A percentile compares a stretch with the other conserved stretches of the same genome.
These are phyloP conservation scores for Tragelaphus strepsiceros DNA, from an alignment of 2,113 vertebrate species.

Conservation along the genomic window DNA sequence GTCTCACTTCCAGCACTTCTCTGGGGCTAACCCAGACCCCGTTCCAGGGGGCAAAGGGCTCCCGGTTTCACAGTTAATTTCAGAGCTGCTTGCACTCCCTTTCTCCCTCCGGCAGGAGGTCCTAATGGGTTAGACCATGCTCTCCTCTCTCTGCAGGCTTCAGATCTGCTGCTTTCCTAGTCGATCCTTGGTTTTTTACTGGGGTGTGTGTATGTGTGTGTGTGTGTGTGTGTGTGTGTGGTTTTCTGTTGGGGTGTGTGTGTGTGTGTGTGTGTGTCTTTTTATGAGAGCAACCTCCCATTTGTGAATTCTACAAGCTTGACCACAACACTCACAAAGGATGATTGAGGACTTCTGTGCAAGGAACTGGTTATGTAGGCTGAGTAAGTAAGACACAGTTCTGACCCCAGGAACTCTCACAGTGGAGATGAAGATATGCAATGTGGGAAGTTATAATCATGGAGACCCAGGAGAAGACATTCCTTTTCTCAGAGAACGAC, in stretches of 20 bases:
- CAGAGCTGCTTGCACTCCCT: background rate
- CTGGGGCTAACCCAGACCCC: background rate
- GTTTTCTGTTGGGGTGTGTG: background rate
- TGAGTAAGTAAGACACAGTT: background rate
- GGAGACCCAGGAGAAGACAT: background rate
- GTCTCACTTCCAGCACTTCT: background rate
- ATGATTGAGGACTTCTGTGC: background rate
- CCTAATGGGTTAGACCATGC: background rate
- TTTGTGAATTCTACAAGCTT: background rate
- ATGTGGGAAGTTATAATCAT: background rate
- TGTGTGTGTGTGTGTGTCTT: background rate
- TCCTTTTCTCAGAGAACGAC: background rate
- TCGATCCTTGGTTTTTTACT: background rate
- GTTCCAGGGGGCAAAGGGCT: background rate
- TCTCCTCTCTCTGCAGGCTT: background rate
- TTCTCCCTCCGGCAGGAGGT: background rate
- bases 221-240: background rate
- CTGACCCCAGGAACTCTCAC: background rate
- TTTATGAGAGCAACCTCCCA: background rate
- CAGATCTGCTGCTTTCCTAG: background rate
- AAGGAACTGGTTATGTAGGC: background rate
- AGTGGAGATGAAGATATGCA: background rate
- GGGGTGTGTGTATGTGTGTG: background rate
- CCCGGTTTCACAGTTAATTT: no score
- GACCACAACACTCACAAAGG: background rate